Conservation (phyloP, 1,140 invertebrate genomes). For the Papilio dardanus region DNA sequence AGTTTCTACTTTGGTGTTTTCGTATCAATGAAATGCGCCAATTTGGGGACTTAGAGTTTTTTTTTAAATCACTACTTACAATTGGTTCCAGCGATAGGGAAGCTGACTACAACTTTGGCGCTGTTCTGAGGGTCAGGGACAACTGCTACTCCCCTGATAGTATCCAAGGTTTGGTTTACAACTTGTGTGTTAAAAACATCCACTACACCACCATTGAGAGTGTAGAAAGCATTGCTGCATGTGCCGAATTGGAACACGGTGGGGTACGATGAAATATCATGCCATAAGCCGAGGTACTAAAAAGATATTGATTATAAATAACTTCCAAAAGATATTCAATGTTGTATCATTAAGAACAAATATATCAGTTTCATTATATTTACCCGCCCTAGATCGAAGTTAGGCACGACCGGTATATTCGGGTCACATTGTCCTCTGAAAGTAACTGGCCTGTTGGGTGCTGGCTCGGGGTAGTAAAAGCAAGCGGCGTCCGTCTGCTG, state of each 20-base stretch:
- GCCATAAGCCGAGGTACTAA: conserved; percentile 68
- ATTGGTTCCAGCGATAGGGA: conserved; percentile 59
- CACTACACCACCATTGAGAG: conserved; percentile 40
- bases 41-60: background rate
- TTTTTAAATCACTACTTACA: conserved; percentile 48
- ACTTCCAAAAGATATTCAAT: too few species aligned
- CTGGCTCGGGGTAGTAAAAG: conserved; percentile 55
- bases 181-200: conserved; percentile 66
- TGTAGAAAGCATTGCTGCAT: conserved; percentile 59
- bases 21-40: background rate
- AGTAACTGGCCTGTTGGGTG: conserved; percentile 44
- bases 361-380: conserved; percentile 38
- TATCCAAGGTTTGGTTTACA: conserved; percentile 52
- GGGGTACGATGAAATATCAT: conserved; percentile 65
- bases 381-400: conserved; percentile 55
- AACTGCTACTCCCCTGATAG: conserved; percentile 49
- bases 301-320: conserved; percentile 31
- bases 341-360: too few species aligned
- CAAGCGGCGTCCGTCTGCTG: conserved; percentile 49
- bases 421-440: conserved; percentile 61
- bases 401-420: conserved; percentile 51
- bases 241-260: conserved; percentile 56
- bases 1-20: background rate
- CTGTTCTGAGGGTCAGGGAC: conserved; percentile 44
- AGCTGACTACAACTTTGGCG: conserved; percentile 64